phyloP scores from a whole-genome alignment of 2,113 vertebrate genomes.

The Meriones unguiculatus region DNA sequence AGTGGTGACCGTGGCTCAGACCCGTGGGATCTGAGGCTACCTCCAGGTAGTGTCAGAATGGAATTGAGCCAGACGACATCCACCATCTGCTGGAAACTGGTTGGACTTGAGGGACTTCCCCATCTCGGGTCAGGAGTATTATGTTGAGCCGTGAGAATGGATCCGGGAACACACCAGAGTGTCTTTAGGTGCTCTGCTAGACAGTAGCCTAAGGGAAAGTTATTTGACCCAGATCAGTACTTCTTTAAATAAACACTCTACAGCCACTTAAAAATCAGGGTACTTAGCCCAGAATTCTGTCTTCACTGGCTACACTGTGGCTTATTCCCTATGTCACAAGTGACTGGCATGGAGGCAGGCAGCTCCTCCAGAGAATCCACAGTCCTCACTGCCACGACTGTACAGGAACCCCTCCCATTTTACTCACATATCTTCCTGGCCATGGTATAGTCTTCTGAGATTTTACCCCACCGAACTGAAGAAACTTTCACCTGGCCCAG shows the following conservation, averaged over 20 bases:
- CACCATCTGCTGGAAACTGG: neutral
- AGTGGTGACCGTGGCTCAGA: no score
- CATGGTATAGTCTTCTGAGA: neutral
- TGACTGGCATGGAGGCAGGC: fast-evolving
- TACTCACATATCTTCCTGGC: neutral
- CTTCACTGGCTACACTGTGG: neutral
- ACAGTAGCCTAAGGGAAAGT: neutral
- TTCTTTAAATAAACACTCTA: neutral
- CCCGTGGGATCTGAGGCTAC: neutral
- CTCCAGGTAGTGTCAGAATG: neutral
- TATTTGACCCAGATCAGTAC: constrained; percentile 11
- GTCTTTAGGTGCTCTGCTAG: neutral
- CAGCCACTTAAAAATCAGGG: constrained; percentile 21
- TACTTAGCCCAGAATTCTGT: neutral
- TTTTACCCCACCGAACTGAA: neutral
- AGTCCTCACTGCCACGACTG: neutral
- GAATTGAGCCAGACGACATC: neutral
- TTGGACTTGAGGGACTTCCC: neutral
- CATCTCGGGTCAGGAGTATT: neutral
- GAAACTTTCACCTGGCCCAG: neutral
- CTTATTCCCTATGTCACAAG: neutral
- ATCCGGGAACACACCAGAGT: neutral
- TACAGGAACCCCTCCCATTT: neutral
- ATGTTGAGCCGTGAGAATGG: neutral
- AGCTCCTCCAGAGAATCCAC: neutral